phyloP scores from a whole-genome alignment of 2,113 vertebrate genomes.

The Pipra filicauda region DNA sequence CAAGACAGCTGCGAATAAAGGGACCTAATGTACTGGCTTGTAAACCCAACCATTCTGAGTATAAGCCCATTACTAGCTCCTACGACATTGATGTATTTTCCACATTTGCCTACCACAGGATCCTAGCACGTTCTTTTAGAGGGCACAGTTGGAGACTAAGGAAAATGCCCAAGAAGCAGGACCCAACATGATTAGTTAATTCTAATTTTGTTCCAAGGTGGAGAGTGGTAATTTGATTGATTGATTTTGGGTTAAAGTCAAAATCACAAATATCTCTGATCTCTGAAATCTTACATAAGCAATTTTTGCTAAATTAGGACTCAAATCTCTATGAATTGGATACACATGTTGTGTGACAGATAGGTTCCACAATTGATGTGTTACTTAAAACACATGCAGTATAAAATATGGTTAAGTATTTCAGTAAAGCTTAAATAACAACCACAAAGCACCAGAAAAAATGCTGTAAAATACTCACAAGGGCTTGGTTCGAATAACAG shows the following conservation, averaged over 20 bases:
- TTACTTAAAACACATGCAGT: neutral
- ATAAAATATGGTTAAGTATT: neutral
- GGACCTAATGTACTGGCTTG: neutral
- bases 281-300: neutral
- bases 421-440: slow-evolving; percentile 1
- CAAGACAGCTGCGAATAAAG: neutral
- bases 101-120: neutral
- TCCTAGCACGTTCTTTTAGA: neutral
- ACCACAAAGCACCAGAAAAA: neutral
- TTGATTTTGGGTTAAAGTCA: neutral
- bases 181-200: neutral
- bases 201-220: neutral
- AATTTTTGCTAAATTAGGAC: neutral
- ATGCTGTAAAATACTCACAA: neutral
- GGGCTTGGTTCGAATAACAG: neutral
- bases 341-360: neutral
- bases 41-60: neutral
- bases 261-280: neutral
- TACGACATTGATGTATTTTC: neutral
- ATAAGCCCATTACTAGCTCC: neutral
- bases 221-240: neutral
- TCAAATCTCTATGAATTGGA: neutral
- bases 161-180: neutral
- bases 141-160: neutral
- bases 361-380: neutral